These are phyloP conservation scores for Aphidius gifuensis DNA, from an alignment of 1,140 invertebrate genomes.

Conservation along the genomic window DNA sequence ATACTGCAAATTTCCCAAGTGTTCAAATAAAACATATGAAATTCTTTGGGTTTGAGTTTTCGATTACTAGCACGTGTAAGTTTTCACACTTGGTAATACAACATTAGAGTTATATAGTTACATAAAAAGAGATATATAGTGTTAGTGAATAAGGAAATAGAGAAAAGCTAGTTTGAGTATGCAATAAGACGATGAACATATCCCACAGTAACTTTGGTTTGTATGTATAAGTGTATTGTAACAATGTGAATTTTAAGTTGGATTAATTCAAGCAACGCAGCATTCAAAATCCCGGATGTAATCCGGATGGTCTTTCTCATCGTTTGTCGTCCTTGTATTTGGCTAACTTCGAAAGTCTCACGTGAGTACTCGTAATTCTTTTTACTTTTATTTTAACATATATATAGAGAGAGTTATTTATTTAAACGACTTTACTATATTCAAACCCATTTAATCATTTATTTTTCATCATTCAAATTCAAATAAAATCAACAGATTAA, in stretches of 20 bases:
- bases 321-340: constrained; percentile 4
- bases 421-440: too few species aligned
- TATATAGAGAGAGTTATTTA: too few species aligned
- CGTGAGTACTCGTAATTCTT: background rate
- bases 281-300: constrained; percentile 13
- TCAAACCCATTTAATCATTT: too few species aligned
- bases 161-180: constrained; percentile 6
- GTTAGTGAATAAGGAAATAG: background rate
- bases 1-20: too few species aligned
- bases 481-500: background rate
- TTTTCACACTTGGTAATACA: too few species aligned
- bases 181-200: constrained; percentile 8
- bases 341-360: constrained; percentile 7
- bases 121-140: too few species aligned
- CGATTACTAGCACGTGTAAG: too few species aligned
- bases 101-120: too few species aligned
- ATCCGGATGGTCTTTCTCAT: constrained; percentile 5
- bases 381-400: background rate
- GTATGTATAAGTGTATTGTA: constrained; percentile 12
- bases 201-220: constrained; percentile 14
- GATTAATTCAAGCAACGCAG: constrained; percentile 17
- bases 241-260: constrained; percentile 19
- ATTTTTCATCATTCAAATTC: background rate
- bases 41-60: too few species aligned
- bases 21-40: too few species aligned